A percentile compares a stretch with the other conserved stretches of the same genome.
Evolutionary conservation across 1,140 invertebrate genomes (phyloP).

Genomic region (Oryctes rhinoceros): DNA sequence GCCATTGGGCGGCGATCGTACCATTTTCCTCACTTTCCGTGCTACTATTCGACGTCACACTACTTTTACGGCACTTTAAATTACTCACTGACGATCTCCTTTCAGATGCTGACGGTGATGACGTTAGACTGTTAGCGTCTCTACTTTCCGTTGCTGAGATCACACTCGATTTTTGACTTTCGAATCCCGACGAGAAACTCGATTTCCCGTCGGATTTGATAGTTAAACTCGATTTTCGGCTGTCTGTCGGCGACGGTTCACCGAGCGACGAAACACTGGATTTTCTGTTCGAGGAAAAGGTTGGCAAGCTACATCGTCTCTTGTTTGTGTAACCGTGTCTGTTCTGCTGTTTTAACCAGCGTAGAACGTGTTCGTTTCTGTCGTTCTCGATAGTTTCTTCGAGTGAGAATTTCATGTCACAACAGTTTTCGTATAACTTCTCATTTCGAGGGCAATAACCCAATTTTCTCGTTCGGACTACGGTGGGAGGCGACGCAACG

Average conservation of each 20-base stretch:
- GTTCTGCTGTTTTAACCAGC: constrained; percentile 60
- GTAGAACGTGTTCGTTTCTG: constrained; percentile 58
- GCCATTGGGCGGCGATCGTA: constrained; percentile 64
- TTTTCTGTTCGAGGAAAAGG: constrained; percentile 46
- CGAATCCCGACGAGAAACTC: constrained; percentile 51
- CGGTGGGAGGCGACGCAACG: not conserved
- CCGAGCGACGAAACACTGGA: constrained; percentile 46
- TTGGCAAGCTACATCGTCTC: constrained; percentile 45
- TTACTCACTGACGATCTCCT: constrained; percentile 43
- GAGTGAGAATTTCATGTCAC: constrained; percentile 42
- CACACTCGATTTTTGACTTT: constrained; percentile 55
- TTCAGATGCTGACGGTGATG: constrained; percentile 36
- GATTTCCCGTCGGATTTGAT: constrained; percentile 46
- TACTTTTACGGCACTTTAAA: constrained; percentile 63
- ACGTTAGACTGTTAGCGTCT: constrained; percentile 42
- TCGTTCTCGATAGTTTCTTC: constrained; percentile 51
- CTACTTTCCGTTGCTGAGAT: constrained; percentile 52
- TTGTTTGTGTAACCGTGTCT: constrained; percentile 43
- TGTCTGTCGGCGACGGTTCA: constrained; percentile 54
- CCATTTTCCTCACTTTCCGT: constrained; percentile 65
- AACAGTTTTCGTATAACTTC: constrained; percentile 58
- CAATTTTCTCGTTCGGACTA: constrained; percentile 54
- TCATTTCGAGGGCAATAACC: constrained; percentile 56
- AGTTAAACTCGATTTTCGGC: constrained; percentile 52
- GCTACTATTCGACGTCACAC: constrained; percentile 65